Conservation (phyloP, 1,140 invertebrate species). For the Calliphora vicina region DNA sequence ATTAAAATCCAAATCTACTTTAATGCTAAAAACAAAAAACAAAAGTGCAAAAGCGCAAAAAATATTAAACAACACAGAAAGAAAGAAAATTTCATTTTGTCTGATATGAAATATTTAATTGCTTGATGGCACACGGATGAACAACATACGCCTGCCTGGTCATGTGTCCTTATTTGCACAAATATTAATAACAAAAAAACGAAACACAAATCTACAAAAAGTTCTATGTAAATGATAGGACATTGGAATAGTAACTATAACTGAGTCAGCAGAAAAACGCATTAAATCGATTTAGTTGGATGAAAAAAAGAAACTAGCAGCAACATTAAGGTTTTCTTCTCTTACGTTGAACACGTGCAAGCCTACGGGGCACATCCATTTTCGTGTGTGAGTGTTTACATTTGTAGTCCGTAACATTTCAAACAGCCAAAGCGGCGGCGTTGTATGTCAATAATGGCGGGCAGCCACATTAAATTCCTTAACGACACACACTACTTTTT, state of each 20-base stretch:
- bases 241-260: too few relatives aligned
- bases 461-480: neutral
- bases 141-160: constrained; percentile 12
- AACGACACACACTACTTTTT: neutral
- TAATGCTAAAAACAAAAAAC: neutral
- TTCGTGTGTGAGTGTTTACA: neutral
- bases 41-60: neutral
- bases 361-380: constrained; percentile 18
- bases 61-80: too few relatives aligned
- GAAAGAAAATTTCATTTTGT: neutral
- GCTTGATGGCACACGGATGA: constrained; percentile 18
- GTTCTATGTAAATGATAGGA: too few relatives aligned
- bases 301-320: too few relatives aligned
- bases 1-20: neutral
- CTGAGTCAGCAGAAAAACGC: neutral
- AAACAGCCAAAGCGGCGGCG: neutral
- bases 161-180: constrained; percentile 18
- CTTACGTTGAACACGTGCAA: constrained; percentile 28
- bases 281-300: neutral
- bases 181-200: too few relatives aligned
- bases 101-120: neutral
- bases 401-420: neutral
- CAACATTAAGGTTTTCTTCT: neutral
- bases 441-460: constrained; percentile 17
- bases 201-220: too few relatives aligned